Evolutionary conservation across 2,113 vertebrate genomes (phyloP).

Genomic region (Labeo rohita): DNA sequence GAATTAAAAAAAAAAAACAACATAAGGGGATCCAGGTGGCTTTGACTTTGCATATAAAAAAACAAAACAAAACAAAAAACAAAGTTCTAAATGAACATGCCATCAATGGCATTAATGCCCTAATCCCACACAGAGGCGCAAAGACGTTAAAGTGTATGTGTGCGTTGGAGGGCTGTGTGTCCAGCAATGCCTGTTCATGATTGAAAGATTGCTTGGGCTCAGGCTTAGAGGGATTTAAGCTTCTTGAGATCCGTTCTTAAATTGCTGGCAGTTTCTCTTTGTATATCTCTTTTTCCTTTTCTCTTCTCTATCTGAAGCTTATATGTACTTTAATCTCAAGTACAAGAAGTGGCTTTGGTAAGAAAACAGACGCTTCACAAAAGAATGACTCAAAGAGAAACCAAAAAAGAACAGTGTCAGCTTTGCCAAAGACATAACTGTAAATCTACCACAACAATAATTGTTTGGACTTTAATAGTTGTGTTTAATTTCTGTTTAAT

Average conservation of each 20-base stretch:
- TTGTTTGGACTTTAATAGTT: not conserved
- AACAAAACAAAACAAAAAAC: not conserved
- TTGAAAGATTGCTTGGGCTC: conserved; percentile 53
- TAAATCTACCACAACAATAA: conserved; percentile 9
- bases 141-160: conserved; percentile 56
- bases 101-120: conserved; percentile 56
- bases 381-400: conserved; percentile 26
- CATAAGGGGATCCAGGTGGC: not conserved
- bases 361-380: conserved; percentile 46
- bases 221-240: conserved; percentile 56
- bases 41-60: not conserved
- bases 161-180: not conserved
- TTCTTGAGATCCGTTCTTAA: conserved; percentile 53
- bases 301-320: conserved; percentile 35
- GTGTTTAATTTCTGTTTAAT: not conserved
- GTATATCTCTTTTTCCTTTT: conserved; percentile 29
- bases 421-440: conserved; percentile 30
- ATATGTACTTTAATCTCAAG: conserved; percentile 54
- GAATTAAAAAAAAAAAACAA: not conserved
- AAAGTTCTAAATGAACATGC: conserved; percentile 54
- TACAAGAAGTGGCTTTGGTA: conserved; percentile 50
- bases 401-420: conserved; percentile 12
- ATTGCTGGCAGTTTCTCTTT: conserved; percentile 42
- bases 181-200: conserved; percentile 48
- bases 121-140: conserved; percentile 64